Conservation (phyloP, 1,140 invertebrate genomes). For the Drosophila athabasca region DNA sequence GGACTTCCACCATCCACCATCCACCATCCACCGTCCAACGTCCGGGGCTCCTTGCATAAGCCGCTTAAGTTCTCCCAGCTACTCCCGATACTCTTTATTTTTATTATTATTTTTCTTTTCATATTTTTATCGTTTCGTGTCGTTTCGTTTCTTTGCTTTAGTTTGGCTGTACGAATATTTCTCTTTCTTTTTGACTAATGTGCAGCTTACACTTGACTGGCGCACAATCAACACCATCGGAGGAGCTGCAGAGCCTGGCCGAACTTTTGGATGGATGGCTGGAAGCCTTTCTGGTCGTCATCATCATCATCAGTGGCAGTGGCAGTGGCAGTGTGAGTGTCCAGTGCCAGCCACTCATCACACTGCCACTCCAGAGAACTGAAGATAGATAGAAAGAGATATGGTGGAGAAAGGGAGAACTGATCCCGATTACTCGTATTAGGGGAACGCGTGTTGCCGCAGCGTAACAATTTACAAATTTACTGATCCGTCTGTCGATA, state of each 20-base stretch:
- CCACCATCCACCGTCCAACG: constrained; percentile 20
- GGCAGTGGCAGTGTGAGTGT: constrained; percentile 3
- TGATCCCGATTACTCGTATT: constrained; percentile 67
- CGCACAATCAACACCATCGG: constrained; percentile 80
- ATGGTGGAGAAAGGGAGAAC: too few relatives aligned
- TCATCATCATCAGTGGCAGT: constrained; percentile 27
- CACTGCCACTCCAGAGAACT: constrained; percentile 39
- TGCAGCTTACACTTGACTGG: constrained; percentile 81
- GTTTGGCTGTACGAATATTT: constrained; percentile 10
- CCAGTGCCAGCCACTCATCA: constrained; percentile 50
- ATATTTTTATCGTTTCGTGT: constrained; percentile 8
- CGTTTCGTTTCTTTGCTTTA: constrained; percentile 13
- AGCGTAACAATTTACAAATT: constrained; percentile 79
- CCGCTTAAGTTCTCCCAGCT: constrained; percentile 68
- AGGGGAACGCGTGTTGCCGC: constrained; percentile 63
- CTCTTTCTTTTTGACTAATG: constrained; percentile 70
- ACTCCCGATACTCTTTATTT: constrained; percentile 17
- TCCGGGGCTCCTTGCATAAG: constrained; percentile 44
- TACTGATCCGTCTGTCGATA: constrained; percentile 66
- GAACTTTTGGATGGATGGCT: constrained; percentile 4
- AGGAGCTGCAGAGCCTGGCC: constrained; percentile 31
- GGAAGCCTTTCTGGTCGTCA: constrained; percentile 17
- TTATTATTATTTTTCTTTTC: constrained; percentile 17
- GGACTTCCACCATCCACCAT: too few relatives aligned
- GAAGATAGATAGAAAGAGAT: too few relatives aligned